Conservation (phyloP, 2,113 vertebrate species). For the Heterocephalus glaber region DNA sequence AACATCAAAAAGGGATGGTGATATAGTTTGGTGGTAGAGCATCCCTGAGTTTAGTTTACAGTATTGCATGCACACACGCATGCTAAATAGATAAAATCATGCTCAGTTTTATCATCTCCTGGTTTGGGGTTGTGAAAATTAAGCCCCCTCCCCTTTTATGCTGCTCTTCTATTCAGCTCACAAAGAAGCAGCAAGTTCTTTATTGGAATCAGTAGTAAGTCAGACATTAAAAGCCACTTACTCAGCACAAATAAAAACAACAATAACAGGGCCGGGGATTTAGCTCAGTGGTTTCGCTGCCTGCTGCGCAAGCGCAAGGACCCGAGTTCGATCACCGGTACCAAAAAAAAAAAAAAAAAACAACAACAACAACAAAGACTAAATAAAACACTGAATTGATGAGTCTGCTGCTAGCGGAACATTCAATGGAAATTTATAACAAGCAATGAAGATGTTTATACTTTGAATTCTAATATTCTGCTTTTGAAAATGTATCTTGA, state of each 20-base stretch:
- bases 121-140: not conserved
- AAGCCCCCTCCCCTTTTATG: not conserved
- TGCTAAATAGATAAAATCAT: not conserved
- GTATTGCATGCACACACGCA: not conserved
- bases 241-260: not conserved
- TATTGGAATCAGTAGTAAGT: conserved; percentile 14
- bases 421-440: not conserved
- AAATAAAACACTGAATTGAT: not conserved
- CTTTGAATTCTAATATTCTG: conserved; percentile 24
- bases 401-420: conserved; percentile 26
- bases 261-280: too few relatives aligned
- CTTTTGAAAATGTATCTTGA: conserved; percentile 47
- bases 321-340: too few relatives aligned
- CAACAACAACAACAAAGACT: not conserved
- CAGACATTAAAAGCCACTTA: conserved; percentile 2
- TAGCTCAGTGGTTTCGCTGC: too few relatives aligned
- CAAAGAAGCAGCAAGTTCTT: conserved; percentile 41
- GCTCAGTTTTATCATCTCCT: not conserved
- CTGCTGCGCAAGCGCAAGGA: too few relatives aligned
- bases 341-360: conserved; percentile 6
- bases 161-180: not conserved
- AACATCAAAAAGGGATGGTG: not conserved
- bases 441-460: not conserved
- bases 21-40: not conserved
- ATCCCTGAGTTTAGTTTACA: not conserved